Percentiles rank a stretch among this genome's conserved stretches.
phyloP scores from a whole-genome alignment of 2,113 vertebrate genomes.

The Tragelaphus scriptus region DNA sequence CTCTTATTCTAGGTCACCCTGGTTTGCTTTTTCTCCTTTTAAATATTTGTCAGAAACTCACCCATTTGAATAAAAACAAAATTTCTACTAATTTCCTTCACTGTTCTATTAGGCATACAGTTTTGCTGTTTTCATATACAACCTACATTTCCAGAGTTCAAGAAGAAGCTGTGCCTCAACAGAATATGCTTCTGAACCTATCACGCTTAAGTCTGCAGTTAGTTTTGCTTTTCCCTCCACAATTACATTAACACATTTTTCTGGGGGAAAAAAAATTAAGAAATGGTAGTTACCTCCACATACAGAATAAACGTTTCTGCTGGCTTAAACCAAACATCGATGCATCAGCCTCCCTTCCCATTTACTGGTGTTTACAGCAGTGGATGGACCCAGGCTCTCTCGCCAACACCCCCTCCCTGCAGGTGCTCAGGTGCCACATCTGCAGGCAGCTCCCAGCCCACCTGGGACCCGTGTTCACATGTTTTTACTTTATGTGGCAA shows the following conservation, averaged over 20 bases:
- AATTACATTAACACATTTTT: background rate
- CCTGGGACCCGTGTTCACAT: fast-evolving
- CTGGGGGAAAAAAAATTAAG: background rate
- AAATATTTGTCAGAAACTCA: background rate
- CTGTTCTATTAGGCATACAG: fast-evolving
- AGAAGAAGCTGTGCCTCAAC: background rate
- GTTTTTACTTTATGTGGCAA: background rate
- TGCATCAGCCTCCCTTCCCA: background rate
- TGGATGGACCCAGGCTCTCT: background rate
- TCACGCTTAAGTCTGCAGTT: background rate
- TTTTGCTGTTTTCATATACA: background rate
- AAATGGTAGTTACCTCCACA: background rate
- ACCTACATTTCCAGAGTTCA: background rate
- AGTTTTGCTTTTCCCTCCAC: background rate
- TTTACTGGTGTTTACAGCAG: fast-evolving
- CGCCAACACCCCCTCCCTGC: background rate
- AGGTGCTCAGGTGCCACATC: fast-evolving
- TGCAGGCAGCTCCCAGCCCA: fast-evolving
- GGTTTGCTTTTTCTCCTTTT: background rate
- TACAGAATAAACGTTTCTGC: background rate
- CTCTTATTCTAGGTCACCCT: fast-evolving
- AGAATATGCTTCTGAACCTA: background rate
- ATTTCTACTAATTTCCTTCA: background rate
- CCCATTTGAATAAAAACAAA: background rate
- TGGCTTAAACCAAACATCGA: background rate